Percentiles rank a stretch among this genome's conserved stretches.
Conservation (phyloP, 1,140 invertebrate genomes). For the Drosophila insularis region DNA sequence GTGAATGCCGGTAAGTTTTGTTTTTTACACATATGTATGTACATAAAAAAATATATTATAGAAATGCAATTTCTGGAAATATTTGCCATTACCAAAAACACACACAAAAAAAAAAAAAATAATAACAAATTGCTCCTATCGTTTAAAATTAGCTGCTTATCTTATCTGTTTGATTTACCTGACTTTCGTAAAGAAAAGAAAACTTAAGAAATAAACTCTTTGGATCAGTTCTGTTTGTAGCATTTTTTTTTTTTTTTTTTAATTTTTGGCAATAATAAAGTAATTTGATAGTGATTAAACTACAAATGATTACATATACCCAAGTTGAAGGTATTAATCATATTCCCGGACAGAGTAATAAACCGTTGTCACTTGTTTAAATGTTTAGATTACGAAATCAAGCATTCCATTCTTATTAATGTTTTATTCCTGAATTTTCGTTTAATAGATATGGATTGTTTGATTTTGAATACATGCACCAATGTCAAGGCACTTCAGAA, state of each 20-base stretch:
- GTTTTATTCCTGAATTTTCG: not conserved
- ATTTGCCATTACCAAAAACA: not conserved
- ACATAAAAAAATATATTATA: constrained; percentile 1
- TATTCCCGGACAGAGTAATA: not conserved
- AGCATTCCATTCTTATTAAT: too few relatives aligned
- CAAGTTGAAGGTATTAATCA: not conserved
- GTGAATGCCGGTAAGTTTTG: constrained; percentile 89
- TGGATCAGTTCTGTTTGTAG: too few relatives aligned
- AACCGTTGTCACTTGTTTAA: too few relatives aligned
- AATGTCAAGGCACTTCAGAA: constrained; percentile 96
- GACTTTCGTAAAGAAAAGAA: not conserved
- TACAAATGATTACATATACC: not conserved
- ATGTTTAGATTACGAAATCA: too few relatives aligned
- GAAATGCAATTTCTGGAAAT: not conserved
- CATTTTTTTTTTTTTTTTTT: too few relatives aligned
- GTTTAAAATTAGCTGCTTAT: not conserved
- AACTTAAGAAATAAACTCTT: not conserved
- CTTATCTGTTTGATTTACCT: constrained; percentile 3
- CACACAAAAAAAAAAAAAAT: not conserved
- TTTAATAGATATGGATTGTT: constrained; percentile 91
- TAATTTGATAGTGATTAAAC: not conserved
- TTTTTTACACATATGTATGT: not conserved
- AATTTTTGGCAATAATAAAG: not conserved
- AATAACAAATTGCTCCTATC: not conserved
- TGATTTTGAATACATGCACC: constrained; percentile 97